These are phyloP conservation scores for Dexiosoma caninum DNA, from an alignment of 2,888 invertebrate species.

Conservation along the genomic window DNA sequence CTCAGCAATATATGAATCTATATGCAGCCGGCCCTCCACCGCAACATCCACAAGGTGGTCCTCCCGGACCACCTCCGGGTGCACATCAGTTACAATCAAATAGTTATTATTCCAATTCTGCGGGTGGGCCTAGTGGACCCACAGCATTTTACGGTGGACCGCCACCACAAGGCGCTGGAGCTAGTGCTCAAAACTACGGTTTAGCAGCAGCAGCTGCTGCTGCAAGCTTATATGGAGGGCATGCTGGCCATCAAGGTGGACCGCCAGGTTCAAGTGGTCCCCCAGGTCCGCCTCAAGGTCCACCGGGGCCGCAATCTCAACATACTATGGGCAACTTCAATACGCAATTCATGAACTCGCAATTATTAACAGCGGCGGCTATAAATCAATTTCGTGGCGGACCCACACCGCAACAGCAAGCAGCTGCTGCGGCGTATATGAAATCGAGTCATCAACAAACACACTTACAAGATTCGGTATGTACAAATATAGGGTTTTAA, in stretches of 20 bases:
- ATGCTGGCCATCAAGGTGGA: constrained; percentile 74
- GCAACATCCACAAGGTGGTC: constrained; percentile 73
- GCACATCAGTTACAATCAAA: constrained; percentile 77
- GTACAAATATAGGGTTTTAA: constrained; percentile 54
- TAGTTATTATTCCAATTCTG: constrained; percentile 78
- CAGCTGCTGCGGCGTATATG: constrained; percentile 75
- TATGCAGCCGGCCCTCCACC: constrained; percentile 74
- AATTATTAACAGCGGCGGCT: constrained; percentile 82
- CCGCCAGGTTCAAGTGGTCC: constrained; percentile 73
- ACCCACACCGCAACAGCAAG: constrained; percentile 72
- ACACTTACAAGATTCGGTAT: constrained; percentile 78
- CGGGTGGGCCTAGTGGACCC: constrained; percentile 76
- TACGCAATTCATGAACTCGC: constrained; percentile 81
- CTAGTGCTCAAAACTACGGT: constrained; percentile 76
- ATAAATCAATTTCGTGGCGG: constrained; percentile 77
- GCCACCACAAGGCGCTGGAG: constrained; percentile 73
- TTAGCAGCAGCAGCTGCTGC: constrained; percentile 73
- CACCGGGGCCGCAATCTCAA: constrained; percentile 73
- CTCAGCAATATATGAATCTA: constrained; percentile 77
- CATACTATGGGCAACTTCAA: constrained; percentile 78
- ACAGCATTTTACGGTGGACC: constrained; percentile 74
- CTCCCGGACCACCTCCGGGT: constrained; percentile 71
- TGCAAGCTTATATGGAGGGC: constrained; percentile 76
- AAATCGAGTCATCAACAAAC: constrained; percentile 76
- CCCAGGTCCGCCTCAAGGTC: constrained; percentile 72